Evolutionary conservation across 2,888 invertebrate species (phyloP).

Genomic region (Xestia sexstrigata): DNA sequence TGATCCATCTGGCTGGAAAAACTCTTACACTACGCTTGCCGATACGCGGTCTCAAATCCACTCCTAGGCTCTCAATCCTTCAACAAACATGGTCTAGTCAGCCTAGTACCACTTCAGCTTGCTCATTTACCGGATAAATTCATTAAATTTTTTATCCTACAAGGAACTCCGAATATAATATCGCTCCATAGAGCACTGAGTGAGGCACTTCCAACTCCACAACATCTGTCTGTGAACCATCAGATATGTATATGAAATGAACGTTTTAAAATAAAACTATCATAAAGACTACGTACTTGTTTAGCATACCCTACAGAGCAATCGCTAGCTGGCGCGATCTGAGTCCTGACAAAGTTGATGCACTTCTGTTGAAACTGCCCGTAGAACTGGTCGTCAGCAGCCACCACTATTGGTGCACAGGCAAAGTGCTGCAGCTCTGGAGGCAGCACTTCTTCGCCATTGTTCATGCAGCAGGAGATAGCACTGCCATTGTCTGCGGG

Average conservation of each 20-base stretch:
- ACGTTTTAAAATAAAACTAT: neutral
- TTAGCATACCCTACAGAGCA: slow-evolving; percentile 93
- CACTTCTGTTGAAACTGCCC: slow-evolving; percentile 91
- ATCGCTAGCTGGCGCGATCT: slow-evolving; percentile 92
- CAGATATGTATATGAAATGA: neutral
- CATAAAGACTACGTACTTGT: slow-evolving; percentile 82
- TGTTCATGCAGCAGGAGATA: slow-evolving; percentile 93
- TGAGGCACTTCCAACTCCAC: neutral
- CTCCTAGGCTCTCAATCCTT: neutral
- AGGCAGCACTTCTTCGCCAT: slow-evolving; percentile 90
- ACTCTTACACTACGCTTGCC: neutral
- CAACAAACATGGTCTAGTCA: slow-evolving; percentile 1
- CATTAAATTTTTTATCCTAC: neutral
- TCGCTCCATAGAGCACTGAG: neutral
- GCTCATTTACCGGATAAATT: neutral
- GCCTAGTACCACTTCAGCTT: neutral
- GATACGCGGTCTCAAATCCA: neutral
- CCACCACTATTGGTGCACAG: slow-evolving; percentile 92
- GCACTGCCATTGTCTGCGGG: slow-evolving; percentile 92
- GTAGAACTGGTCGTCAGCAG: slow-evolving; percentile 91
- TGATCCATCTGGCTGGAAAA: neutral
- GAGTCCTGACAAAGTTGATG: slow-evolving; percentile 93
- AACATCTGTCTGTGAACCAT: neutral
- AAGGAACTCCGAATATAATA: neutral
- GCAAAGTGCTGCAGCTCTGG: slow-evolving; percentile 91